Conservation (phyloP, 1,140 invertebrate genomes). For the Leptinotarsa defecta region DNA sequence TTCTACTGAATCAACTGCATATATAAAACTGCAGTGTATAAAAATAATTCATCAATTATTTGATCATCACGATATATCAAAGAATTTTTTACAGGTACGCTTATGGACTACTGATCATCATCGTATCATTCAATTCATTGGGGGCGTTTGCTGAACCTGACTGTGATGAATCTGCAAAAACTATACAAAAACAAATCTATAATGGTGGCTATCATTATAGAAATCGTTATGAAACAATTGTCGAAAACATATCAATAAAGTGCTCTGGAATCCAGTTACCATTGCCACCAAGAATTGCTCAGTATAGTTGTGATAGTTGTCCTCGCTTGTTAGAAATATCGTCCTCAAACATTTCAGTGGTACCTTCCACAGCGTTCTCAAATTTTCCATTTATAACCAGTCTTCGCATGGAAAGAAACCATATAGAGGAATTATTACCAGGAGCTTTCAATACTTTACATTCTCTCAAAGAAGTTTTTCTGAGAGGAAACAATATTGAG, state of each 20-base stretch:
- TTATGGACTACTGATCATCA: not conserved
- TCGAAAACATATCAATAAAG: not conserved
- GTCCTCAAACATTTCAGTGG: not conserved
- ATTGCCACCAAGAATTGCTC: not conserved
- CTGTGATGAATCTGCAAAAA: not conserved
- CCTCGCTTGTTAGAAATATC: not conserved
- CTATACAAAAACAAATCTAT: not conserved
- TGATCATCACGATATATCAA: too few species aligned
- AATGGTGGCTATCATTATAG: not conserved
- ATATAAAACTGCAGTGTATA: too few species aligned
- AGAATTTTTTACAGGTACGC: too few species aligned
- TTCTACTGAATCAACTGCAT: too few species aligned
- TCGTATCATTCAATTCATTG: not conserved
- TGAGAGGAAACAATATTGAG: not conserved
- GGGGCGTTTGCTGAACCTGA: not conserved
- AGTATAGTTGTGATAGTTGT: not conserved
- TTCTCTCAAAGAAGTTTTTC: not conserved
- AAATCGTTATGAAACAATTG: not conserved
- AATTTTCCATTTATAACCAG: not conserved
- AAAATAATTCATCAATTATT: too few species aligned
- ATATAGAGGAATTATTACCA: slow-evolving; percentile 3
- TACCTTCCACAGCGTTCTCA: not conserved
- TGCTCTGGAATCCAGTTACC: not conserved
- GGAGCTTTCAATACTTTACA: not conserved
- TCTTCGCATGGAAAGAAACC: not conserved